phyloP scores from a whole-genome alignment of 2,113 vertebrate genomes.

The Phalacrocorax brasilianus region DNA sequence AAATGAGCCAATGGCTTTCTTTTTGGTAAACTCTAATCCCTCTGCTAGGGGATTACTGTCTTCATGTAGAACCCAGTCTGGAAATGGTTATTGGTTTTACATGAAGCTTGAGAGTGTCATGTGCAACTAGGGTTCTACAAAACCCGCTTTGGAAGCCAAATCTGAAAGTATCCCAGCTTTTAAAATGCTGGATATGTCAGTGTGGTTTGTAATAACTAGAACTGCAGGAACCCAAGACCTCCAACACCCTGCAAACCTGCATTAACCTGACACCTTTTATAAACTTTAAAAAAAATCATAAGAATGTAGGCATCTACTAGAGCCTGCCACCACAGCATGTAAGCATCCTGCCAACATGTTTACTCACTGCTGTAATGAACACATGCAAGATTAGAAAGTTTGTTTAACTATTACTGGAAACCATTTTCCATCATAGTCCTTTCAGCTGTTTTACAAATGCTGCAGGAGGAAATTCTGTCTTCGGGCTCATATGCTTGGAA shows the following conservation, averaged over 20 bases:
- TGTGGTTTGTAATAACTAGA: background rate
- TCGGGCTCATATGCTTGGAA: rapidly evolving
- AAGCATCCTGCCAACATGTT: background rate
- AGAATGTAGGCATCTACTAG: background rate
- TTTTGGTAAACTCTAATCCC: background rate
- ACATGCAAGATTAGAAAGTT: background rate
- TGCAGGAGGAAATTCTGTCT: background rate
- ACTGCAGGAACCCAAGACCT: background rate
- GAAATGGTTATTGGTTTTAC: background rate
- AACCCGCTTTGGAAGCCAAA: background rate
- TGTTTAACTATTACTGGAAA: background rate
- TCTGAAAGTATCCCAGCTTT: background rate
- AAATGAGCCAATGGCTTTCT: background rate
- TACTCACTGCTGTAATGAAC: conserved; percentile 1
- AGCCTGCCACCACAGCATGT: background rate
- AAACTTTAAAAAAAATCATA: background rate
- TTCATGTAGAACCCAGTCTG: background rate
- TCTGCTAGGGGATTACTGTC: background rate
- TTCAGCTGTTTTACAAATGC: background rate
- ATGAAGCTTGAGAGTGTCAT: background rate
- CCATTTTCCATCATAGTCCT: background rate
- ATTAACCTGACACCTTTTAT: background rate
- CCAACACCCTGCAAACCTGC: background rate
- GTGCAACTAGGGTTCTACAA: background rate
- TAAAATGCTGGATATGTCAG: background rate